Evolutionary conservation across 2,797 vertebrate species (phyloP), one percentile per base, ranked within the genome.

Genomic region (Lerista edwardsae): DNA sequence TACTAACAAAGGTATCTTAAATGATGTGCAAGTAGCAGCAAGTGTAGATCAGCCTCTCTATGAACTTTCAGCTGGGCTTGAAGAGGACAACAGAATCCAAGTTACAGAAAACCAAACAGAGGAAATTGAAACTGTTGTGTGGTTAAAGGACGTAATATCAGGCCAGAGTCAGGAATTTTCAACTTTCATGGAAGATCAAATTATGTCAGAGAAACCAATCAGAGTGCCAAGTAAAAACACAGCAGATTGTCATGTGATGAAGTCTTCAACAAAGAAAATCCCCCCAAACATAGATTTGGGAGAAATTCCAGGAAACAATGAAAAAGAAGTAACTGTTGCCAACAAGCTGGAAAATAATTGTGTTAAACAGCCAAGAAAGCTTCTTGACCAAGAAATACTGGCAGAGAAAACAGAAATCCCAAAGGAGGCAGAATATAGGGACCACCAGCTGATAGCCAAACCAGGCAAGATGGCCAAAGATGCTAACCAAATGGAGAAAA

Each of bases 211-310:
- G 3, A 57, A 75, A 23, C 41, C 77, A 76, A 27, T 74, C 72
- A 34, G 23, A 86, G 71, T 90, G 79, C 74, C 80, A 86, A 86
- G 55, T 64, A 75, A 87, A 6, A 91, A 27, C 51, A 73, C 74
- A 88, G 89, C 88, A 91, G 31, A 76, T 84, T 73, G 64, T 76
- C 23, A 41, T 83, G 67, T 15, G 83, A 31, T 21, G 34, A 79
- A 57, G 23, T 80, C 75, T 90, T 64, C 34, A 82, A 77, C 74
- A 81, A 78, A 88, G 86, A 90, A 84, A 29, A 19, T 57, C 59
- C 61, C 88, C 88, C 85, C 59, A 94, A 77, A 75, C 75, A 84
- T 47, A 59, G 84, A 85, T 85, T 91, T 84, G 86, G 84, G 75
- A 88, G 72, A 69, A 21, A 44, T 57, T 71, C 0, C 77, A 87